Percentiles rank a stretch among this genome's conserved stretches.
phyloP scores from a whole-genome alignment of 1,140 invertebrate species.

The Polyergus mexicanus region DNA sequence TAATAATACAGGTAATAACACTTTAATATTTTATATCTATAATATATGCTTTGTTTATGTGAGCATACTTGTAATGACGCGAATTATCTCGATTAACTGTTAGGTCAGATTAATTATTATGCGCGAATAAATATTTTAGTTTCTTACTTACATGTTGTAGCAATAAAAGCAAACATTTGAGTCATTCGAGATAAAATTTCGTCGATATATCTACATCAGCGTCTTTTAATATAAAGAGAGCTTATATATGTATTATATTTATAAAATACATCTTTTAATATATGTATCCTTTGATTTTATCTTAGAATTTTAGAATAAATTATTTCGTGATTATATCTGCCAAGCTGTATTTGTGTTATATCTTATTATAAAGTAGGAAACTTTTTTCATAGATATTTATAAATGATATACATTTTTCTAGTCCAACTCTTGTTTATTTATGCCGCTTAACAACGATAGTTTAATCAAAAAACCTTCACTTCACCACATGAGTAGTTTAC shows the following conservation, averaged over 20 bases:
- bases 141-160: neutral
- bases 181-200: neutral
- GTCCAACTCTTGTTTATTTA: neutral
- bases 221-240: too few species aligned
- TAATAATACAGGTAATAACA: neutral
- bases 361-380: neutral
- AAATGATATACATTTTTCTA: neutral
- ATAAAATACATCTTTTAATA: too few species aligned
- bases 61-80: neutral
- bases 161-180: conserved; percentile 1
- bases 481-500: conserved; percentile 43
- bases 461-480: conserved; percentile 38
- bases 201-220: neutral
- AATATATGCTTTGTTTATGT: too few species aligned
- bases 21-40: too few species aligned
- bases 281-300: neutral
- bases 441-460: conserved; percentile 17
- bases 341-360: neutral
- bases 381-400: too few species aligned
- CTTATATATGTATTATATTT: neutral
- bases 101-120: conserved; percentile 14
- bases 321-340: neutral
- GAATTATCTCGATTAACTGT: neutral
- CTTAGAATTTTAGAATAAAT: neutral
- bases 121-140: neutral